Base-by-base conservation (phyloP, 2,888 invertebrate species). In the Brachycybe producta region DNA sequence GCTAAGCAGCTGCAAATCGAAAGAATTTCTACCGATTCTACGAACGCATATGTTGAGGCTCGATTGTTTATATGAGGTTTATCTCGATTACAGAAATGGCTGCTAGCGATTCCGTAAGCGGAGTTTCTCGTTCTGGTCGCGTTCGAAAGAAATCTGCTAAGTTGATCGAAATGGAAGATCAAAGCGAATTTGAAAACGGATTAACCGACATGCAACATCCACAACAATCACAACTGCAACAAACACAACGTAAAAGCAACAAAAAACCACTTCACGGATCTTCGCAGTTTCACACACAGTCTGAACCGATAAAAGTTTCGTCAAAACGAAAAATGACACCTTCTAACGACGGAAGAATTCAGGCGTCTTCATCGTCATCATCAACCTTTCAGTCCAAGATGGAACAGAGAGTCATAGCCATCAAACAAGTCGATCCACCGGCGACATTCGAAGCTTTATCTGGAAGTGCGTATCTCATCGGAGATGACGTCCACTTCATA, bases 141-240 rank as follows among this genome's bases (percentile, higher is more conserved):
- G 87, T 92, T 0, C 73, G 92, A 49, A 94, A 94, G 71, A 94
- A 92, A 68, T 92, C 91, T 17, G 90, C 91, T 0, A 91, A 94
- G 65, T 72, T 95, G 38, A 79, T 87, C 69, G 94, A 91, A 43
- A 53, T 53, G 53, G 53, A 53, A 40, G 53, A 51, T 46, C 21
- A 51, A 19, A 43, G 43, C 28, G 28, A 27, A 5, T 43, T 43
- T 27, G n/a, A 13, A 13, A 30, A 43, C 30, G 28, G 26, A 28
- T 30, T 27, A 19, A 19, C 15, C 36, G 19, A 19, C 36, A 19
- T 17, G 36, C 19, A 17, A 15, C 3, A 17, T 4, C 15, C 36
- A 5, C 17, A 35, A 5, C 15, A 35, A 5, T 19, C 36, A 8
- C 15, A 19, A 35, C 3, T 35, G 3, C 36, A 19, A 15, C 15